Conservation (phyloP, 23 tunicate genomes). For the Styela clava region DNA sequence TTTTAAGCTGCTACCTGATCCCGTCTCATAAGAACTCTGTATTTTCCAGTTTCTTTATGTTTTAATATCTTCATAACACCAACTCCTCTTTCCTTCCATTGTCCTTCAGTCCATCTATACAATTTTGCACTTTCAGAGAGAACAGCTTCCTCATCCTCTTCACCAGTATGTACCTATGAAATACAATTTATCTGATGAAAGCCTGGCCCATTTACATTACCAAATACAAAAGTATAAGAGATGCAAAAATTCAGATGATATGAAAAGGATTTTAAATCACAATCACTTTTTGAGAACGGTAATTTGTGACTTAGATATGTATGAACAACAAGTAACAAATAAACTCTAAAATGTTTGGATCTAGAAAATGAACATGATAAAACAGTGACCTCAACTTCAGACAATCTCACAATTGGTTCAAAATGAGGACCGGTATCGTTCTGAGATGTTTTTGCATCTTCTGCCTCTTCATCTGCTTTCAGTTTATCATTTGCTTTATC, state of each 20-base stretch:
- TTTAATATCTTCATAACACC: conserved; percentile 75
- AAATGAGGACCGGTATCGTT: conserved; percentile 90
- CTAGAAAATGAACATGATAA: background rate
- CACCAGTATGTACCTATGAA: conserved; percentile 71
- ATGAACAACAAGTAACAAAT: too few species aligned
- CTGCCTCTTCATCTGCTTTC: conserved; percentile 51
- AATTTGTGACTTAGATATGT: too few species aligned
- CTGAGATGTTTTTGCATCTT: conserved; percentile 47
- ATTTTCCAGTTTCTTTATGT: conserved; percentile 47
- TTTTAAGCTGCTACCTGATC: conserved; percentile 57
- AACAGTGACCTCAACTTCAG: conserved; percentile 75
- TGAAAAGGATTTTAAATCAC: too few species aligned
- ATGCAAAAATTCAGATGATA: too few species aligned
- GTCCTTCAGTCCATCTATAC: conserved; percentile 54
- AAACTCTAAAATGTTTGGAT: background rate
- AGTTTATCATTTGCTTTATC: conserved; percentile 64
- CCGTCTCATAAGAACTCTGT: conserved; percentile 82
- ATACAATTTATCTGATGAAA: too few species aligned
- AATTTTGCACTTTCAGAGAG: conserved; percentile 78
- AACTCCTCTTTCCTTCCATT: conserved; percentile 94
- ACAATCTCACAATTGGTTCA: conserved; percentile 72
- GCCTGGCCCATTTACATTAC: too few species aligned
- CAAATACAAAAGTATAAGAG: background rate
- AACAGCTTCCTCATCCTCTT: conserved; percentile 74
- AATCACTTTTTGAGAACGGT: too few species aligned